phyloP scores from a whole-genome alignment of 2,888 invertebrate genomes.

The Anorthoa munda region DNA sequence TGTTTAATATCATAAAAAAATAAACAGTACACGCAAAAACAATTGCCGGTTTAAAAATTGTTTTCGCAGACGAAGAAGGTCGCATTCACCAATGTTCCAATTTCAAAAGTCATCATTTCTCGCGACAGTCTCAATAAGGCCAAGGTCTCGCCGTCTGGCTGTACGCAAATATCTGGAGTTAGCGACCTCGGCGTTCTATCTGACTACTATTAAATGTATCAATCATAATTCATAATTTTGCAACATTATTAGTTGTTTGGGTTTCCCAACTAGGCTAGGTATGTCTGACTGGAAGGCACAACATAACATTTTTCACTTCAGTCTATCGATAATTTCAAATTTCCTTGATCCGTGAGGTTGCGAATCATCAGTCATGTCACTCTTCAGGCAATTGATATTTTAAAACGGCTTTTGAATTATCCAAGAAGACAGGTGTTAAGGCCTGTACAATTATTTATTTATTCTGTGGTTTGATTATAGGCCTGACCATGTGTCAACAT shows the following conservation, averaged over 20 bases:
- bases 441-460: constrained; percentile 1
- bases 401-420: constrained; percentile 4
- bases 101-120: constrained; percentile 57
- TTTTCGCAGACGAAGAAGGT: constrained; percentile 35
- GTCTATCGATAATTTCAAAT: background rate
- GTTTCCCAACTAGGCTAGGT: constrained; percentile 13
- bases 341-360: background rate
- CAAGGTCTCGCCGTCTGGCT: constrained; percentile 57
- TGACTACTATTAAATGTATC: constrained; percentile 44
- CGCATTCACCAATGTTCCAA: constrained; percentile 49
- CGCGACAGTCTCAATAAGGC: constrained; percentile 61
- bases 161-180: constrained; percentile 63
- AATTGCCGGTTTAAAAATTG: background rate
- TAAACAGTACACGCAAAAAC: background rate
- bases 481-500: constrained; percentile 54
- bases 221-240: constrained; percentile 43
- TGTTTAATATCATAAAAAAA: background rate
- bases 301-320: background rate
- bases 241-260: constrained; percentile 31
- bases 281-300: background rate
- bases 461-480: no score
- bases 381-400: background rate
- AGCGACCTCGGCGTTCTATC: constrained; percentile 60
- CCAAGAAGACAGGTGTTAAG: constrained; percentile 35
- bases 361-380: background rate